These are phyloP conservation scores for Drosophila kanekoi DNA, from an alignment of 2,888 invertebrate species.

Conservation along the genomic window DNA sequence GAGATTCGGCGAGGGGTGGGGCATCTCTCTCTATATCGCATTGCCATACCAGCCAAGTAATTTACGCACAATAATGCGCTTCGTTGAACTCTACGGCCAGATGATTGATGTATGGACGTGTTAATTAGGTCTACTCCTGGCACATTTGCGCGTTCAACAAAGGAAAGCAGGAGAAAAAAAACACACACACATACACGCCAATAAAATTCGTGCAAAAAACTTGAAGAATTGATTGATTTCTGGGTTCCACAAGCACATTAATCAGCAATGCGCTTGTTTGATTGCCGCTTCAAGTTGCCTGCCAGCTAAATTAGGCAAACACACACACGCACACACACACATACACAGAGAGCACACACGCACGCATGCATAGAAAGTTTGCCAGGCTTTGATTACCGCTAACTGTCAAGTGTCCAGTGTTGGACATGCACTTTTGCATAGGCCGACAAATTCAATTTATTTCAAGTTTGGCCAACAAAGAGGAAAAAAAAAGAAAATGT, in stretches of 20 bases:
- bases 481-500: constrained; percentile 54
- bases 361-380: constrained; percentile 32
- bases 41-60: constrained; percentile 64
- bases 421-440: constrained; percentile 65
- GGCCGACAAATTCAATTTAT: constrained; percentile 73
- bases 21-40: constrained; percentile 25
- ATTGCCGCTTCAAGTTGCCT: constrained; percentile 57
- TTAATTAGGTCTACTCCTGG: constrained; percentile 77
- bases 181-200: constrained; percentile 33
- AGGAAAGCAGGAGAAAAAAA: constrained; percentile 3
- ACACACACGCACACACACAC: constrained; percentile 6
- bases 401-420: constrained; percentile 64
- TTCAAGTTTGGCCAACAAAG: constrained; percentile 57
- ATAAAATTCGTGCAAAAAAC: constrained; percentile 57
- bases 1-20: no score
- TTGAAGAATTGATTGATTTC: constrained; percentile 76
- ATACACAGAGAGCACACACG: constrained; percentile 1
- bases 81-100: constrained; percentile 73
- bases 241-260: constrained; percentile 68
- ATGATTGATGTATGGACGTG: constrained; percentile 81
- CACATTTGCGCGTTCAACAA: constrained; percentile 47
- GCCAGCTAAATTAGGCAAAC: constrained; percentile 47
- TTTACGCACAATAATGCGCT: constrained; percentile 82
- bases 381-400: constrained; percentile 67
- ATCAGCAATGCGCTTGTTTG: constrained; percentile 72